Evolutionary conservation across 2,888 invertebrate species (phyloP), one percentile per base, ranked within the genome.

Genomic region (Melieria picta): DNA sequence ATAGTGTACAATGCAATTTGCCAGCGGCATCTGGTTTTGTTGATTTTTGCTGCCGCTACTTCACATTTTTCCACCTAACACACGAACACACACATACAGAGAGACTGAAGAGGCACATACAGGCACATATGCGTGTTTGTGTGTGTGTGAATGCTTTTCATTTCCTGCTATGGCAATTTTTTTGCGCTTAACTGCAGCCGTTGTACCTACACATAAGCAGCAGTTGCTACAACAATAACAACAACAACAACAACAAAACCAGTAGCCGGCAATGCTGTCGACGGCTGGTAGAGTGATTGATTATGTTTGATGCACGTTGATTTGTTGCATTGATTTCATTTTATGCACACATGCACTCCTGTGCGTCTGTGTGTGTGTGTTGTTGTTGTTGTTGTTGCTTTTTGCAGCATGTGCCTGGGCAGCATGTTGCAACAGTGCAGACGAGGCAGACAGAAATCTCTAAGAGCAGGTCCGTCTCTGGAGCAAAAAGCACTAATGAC

Each of bases 301-400:
- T 78, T 76, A 75, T 75, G 76, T 74, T 77, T 70, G 72, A 77
- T 77, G 77, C 76, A 65, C 74, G 74, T 74, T 76, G 77, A 78
- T 78, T 78, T 77, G 76, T 73, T 75, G 72, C 67, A 72, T 68
- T 75, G 73, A 75, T 75, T 74, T 72, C 56, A 61, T 30, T 30
- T 30, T 30, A 52, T 52, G 9, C 62, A 63, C 42, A 69, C 69
- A 69, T 61, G 62, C 62, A 69, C 56, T 62, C 57, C 62, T 55
- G 69, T 68, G 45, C 52, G 42, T 57, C 0, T 57, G 16, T 57
- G 9, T 57, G 16, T 7, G 30, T 57, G 13, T 57, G 16, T 9
- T 52, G 52, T 5, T 30, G 30, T 30, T 30, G 30, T 30, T 30
- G 30, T 30, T 30, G 30, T 30, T 30, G 30, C 30, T 30, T 30